Conservation (phyloP, 2,113 vertebrate species). For the Morone saxatilis region DNA sequence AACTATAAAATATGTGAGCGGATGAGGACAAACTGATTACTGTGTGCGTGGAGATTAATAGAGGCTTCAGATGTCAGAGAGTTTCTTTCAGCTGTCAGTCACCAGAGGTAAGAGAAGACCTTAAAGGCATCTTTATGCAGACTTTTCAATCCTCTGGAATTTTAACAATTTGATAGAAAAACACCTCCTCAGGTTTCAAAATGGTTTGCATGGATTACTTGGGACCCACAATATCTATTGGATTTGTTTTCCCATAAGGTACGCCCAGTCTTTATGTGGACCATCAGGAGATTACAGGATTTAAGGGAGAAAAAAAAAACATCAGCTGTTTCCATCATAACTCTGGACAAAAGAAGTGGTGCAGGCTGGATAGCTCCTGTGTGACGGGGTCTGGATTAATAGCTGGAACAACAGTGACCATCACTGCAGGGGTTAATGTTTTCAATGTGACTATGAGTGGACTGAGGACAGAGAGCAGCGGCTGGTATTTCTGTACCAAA, state of each 20-base stretch:
- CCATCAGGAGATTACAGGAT: slow-evolving; percentile 17
- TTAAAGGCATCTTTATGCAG: neutral
- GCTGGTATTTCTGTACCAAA: slow-evolving; percentile 41
- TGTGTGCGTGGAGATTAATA: too few relatives aligned
- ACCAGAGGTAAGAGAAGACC: too few relatives aligned
- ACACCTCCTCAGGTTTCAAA: too few relatives aligned
- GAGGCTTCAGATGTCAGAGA: too few relatives aligned
- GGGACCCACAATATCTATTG: neutral
- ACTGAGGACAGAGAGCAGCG: slow-evolving; percentile 23
- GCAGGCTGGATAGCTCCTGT: slow-evolving; percentile 32
- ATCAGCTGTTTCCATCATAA: neutral
- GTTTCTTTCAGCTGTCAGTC: neutral
- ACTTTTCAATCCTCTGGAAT: too few relatives aligned
- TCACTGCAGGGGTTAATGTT: neutral
- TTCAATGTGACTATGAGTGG: slow-evolving; percentile 52
- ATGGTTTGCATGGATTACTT: too few relatives aligned
- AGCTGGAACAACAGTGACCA: slow-evolving; percentile 12
- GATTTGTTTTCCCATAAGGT: slow-evolving; percentile 17
- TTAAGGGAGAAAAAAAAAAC: neutral
- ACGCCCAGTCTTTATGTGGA: slow-evolving; percentile 28
- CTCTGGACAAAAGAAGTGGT: neutral
- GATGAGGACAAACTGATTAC: too few relatives aligned
- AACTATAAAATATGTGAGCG: too few relatives aligned
- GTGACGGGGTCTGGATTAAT: neutral
- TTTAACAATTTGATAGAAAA: neutral